A percentile compares a stretch with the other conserved stretches of the same genome.
Evolutionary conservation across 2,888 invertebrate genomes (phyloP).

Genomic region (Yponomeuta sedellus): DNA sequence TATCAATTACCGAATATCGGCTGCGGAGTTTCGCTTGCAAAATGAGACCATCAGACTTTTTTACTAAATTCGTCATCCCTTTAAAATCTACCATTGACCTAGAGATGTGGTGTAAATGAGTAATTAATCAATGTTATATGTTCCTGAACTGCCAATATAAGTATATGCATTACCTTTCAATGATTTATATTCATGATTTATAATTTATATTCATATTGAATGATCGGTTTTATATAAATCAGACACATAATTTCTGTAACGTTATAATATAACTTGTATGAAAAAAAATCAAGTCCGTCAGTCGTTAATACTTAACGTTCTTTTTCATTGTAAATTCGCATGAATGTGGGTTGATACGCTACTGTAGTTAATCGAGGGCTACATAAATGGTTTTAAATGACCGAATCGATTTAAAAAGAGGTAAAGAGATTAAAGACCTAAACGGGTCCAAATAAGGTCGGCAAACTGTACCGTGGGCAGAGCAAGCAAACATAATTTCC

Average conservation of each 20-base stretch:
- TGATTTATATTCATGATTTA: too few relatives aligned
- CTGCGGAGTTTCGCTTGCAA: background rate
- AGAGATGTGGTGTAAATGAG: conserved; percentile 40
- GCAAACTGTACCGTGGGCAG: conserved; percentile 1
- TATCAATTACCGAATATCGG: background rate
- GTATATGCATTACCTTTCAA: background rate
- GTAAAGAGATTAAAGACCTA: conserved; percentile 23
- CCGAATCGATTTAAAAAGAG: conserved; percentile 26
- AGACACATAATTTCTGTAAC: too few relatives aligned
- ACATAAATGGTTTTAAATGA: conserved; percentile 32
- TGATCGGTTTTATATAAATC: too few relatives aligned
- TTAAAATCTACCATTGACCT: conserved; percentile 53
- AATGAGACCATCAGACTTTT: background rate
- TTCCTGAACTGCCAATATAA: conserved; percentile 24
- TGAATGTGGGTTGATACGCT: conserved; percentile 11
- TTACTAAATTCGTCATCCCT: conserved; percentile 18
- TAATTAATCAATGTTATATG: conserved; percentile 45
- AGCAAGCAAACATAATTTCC: background rate
- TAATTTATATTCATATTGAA: too few relatives aligned
- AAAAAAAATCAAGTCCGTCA: too few relatives aligned
- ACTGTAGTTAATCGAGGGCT: conserved; percentile 28
- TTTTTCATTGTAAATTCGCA: background rate
- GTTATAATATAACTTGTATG: too few relatives aligned
- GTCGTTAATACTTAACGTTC: too few relatives aligned
- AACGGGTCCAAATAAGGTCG: conserved; percentile 19